Evolutionary conservation across 2,113 vertebrate genomes (phyloP).

Genomic region (Dasypus novemcinctus): DNA sequence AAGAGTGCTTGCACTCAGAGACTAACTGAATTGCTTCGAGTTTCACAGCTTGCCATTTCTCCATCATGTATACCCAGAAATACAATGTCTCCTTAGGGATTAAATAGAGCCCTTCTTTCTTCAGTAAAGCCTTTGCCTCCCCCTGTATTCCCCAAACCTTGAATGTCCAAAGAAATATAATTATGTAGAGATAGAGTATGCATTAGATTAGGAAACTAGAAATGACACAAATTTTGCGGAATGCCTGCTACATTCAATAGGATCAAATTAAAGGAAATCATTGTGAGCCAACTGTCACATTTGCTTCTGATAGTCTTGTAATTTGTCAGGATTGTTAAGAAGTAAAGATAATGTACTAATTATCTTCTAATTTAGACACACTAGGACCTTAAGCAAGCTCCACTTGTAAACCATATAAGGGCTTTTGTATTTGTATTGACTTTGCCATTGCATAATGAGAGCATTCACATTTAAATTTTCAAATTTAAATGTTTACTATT

Average conservation of each 20-base stretch:
- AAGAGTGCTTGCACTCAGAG: not conserved
- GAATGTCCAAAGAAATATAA: not conserved
- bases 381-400: not conserved
- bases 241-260: not conserved
- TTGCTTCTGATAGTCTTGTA: not conserved
- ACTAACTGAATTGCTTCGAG: not conserved
- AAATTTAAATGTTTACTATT: not conserved
- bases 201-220: not conserved
- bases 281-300: not conserved
- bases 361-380: not conserved
- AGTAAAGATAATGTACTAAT: not conserved
- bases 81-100: rapidly evolving
- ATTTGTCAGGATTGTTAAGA: not conserved
- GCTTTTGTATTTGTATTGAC: not conserved
- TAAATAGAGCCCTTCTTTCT: not conserved
- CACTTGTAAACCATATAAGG: not conserved
- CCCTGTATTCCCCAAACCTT: rapidly evolving
- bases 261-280: not conserved
- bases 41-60: not conserved
- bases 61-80: not conserved
- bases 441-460: not conserved
- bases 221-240: not conserved
- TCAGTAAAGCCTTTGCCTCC: not conserved
- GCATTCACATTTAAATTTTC: not conserved
- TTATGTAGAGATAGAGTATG: not conserved